Conservation (phyloP, 2,113 vertebrate species). For the Nibea coibor region DNA sequence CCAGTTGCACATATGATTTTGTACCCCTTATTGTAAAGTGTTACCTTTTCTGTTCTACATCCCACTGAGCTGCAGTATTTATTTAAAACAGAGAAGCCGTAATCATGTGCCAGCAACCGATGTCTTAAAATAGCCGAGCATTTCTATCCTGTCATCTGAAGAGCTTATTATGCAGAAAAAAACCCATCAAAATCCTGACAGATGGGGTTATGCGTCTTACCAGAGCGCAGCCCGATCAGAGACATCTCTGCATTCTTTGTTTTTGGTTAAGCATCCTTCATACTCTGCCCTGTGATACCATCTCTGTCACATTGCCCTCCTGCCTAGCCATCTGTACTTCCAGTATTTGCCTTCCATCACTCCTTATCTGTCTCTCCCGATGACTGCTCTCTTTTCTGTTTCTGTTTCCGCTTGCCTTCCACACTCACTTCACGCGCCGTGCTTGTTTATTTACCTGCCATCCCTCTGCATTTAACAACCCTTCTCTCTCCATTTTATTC, state of each 20-base stretch:
- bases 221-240: conserved; percentile 62
- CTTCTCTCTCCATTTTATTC: not conserved
- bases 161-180: conserved; percentile 65
- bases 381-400: conserved; percentile 18
- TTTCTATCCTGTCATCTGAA: conserved; percentile 69
- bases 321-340: conserved; percentile 53
- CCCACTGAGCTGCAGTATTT: conserved; percentile 44
- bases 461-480: not conserved
- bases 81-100: conserved; percentile 50
- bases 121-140: conserved; percentile 72
- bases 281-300: conserved; percentile 38
- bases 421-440: not conserved
- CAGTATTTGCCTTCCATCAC: conserved; percentile 38
- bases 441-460: conserved; percentile 4
- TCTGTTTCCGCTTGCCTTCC: conserved; percentile 24
- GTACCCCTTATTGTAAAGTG: no score
- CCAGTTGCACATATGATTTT: no score
- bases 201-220: conserved; percentile 68
- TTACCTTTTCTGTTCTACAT: not conserved
- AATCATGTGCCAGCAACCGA: conserved; percentile 59
- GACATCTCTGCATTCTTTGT: conserved; percentile 63
- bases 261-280: conserved; percentile 60
- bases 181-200: conserved; percentile 67
- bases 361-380: conserved; percentile 39
- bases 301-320: conserved; percentile 55